A percentile compares a stretch with the other conserved stretches of the same genome.
Evolutionary conservation across 1,140 invertebrate genomes (phyloP).

Genomic region (Zaprionus lachaisei): DNA sequence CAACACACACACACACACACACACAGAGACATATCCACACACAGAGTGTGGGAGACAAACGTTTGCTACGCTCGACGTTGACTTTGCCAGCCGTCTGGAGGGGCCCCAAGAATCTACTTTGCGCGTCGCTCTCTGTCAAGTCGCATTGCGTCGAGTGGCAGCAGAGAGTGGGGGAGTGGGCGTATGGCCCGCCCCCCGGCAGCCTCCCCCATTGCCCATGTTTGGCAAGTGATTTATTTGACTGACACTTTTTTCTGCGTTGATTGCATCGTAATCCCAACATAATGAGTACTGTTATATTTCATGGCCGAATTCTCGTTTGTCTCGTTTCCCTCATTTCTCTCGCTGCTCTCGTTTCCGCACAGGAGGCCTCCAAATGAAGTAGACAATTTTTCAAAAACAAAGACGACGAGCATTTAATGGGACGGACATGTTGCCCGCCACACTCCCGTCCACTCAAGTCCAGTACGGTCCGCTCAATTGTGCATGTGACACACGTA

Average conservation of each 20-base stretch:
- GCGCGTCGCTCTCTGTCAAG: constrained; percentile 46
- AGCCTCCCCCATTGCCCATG: constrained; percentile 59
- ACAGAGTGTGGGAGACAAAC: constrained; percentile 19
- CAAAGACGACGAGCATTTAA: constrained; percentile 60
- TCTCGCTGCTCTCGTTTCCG: constrained; percentile 53
- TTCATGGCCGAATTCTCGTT: constrained; percentile 77
- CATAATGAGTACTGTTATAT: constrained; percentile 84
- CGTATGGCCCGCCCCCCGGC: background rate
- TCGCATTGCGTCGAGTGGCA: constrained; percentile 30
- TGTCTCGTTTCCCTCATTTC: background rate
- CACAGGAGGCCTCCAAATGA: constrained; percentile 67
- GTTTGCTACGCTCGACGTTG: constrained; percentile 63
- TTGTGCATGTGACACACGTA: constrained; percentile 81
- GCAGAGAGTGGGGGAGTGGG: background rate
- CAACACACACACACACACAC: constrained; percentile 13
- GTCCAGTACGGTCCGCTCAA: constrained; percentile 20
- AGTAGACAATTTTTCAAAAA: constrained; percentile 83
- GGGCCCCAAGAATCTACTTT: constrained; percentile 63
- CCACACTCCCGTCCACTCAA: background rate
- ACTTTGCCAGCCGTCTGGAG: constrained; percentile 64
- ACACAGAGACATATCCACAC: no score
- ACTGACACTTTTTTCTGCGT: constrained; percentile 83
- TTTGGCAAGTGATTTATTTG: constrained; percentile 83
- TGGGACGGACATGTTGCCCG: constrained; percentile 11
- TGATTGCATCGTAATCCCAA: constrained; percentile 84